Evolutionary conservation across 2,888 invertebrate species (phyloP).

Genomic region (Deilephila porcellus): DNA sequence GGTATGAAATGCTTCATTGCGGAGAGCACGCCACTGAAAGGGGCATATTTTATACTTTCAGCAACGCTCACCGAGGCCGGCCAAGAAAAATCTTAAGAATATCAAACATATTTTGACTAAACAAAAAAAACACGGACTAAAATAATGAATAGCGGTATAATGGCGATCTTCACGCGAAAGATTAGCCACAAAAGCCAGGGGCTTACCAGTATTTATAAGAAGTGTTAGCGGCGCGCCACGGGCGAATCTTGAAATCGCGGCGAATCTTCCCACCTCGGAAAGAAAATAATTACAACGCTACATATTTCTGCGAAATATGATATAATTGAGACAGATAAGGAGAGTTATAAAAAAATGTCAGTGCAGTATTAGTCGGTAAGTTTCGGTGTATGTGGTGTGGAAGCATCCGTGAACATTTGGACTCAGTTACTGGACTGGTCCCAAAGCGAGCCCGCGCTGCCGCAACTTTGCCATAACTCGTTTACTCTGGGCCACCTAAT

Average conservation of each 20-base stretch:
- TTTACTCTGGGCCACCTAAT: conserved; percentile 75
- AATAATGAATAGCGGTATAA: conserved; percentile 83
- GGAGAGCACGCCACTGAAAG: conserved; percentile 66
- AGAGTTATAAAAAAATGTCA: background rate
- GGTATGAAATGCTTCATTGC: conserved; percentile 71
- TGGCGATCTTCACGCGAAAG: conserved; percentile 82
- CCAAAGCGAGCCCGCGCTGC: conserved; percentile 57
- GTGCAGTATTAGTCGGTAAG: background rate
- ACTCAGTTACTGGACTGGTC: conserved; percentile 52
- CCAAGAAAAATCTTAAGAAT: conserved; percentile 62
- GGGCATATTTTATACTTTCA: conserved; percentile 73
- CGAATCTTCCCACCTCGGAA: conserved; percentile 36
- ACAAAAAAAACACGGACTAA: conserved; percentile 74
- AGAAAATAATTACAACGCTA: conserved; percentile 40
- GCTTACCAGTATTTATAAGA: conserved; percentile 84
- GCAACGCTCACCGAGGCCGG: conserved; percentile 58
- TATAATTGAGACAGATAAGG: background rate
- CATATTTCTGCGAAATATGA: background rate
- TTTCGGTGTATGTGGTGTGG: conserved; percentile 19
- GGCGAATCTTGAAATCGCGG: conserved; percentile 58
- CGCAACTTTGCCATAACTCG: conserved; percentile 75
- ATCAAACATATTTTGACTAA: conserved; percentile 72
- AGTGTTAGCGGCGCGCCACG: conserved; percentile 77
- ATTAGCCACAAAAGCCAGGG: conserved; percentile 82
- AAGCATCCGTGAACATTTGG: conserved; percentile 44